Evolutionary conservation across 1,140 invertebrate species (phyloP), one percentile per base, ranked within the genome.

Genomic region (Bilobella aurantiaca): DNA sequence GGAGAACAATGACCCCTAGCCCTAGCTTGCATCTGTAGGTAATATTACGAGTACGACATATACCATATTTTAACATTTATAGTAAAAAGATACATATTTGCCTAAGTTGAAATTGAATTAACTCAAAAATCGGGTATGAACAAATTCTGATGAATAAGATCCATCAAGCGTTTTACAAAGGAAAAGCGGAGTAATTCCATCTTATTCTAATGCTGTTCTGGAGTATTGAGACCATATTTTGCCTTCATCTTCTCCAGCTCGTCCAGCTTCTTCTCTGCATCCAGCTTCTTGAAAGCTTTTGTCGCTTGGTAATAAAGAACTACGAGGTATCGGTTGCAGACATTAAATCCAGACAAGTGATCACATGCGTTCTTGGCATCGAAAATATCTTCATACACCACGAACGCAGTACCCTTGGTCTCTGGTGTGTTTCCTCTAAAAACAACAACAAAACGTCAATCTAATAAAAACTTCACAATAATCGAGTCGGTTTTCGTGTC

Each of bases 361-460:
- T 99, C 96, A 80, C 96, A 99, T 12, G 96, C 96, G 83, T 98
- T 99, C 80, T 98, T 99, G 0, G 96, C 96, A 85, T 99, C 97
- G 82, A 98, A 99, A 74, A 98, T 99, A 77, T 99, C 97, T 82
- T 98, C 96, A 80, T 98, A 99, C 0, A 98, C 93, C 58, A 99
- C 94, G 85, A 98, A 99, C 23, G 96, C 96, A 61, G 96, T 98
- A 49, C 96, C 96, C 80, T 92, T 86, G 0, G 95, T 97, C 80
- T 98, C 96, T 27, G 93, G 88, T 28, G 96, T 98, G 73, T 97
- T 98, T 1, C 96, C 96, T 31, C 93, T 96, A 77, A 27, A 37
- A 47, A 32, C 29, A 21, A 57, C 42, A 23, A 21, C 27, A 62
- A 58, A 60, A 47, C 31, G 8, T 27, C 1, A n/a, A 8, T 25